Percentiles rank a stretch among this genome's conserved stretches.
Conservation (phyloP, 2,797 vertebrate species). For the Siniperca scherzeri region DNA sequence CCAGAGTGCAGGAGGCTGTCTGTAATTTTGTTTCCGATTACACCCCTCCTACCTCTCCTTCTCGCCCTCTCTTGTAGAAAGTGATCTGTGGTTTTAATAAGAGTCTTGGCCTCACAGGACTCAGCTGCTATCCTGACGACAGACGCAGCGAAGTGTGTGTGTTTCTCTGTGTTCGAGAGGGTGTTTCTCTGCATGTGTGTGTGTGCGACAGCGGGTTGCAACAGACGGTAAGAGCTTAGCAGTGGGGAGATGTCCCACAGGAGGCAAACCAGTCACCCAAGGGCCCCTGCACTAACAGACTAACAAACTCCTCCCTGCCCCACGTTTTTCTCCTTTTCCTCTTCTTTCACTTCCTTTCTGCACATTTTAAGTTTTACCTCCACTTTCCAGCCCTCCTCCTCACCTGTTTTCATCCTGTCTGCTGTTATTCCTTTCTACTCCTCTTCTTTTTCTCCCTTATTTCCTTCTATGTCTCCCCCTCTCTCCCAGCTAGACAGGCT, state of each 20-base stretch:
- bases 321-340: slow-evolving; percentile 20
- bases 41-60: slow-evolving; percentile 73
- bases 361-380: slow-evolving; percentile 23
- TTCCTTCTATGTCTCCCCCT: slow-evolving; percentile 18
- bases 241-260: slow-evolving; percentile 80
- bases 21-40: slow-evolving; percentile 79
- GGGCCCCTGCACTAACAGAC: slow-evolving; percentile 83
- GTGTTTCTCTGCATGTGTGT: slow-evolving; percentile 62
- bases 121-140: slow-evolving; percentile 97
- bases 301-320: slow-evolving; percentile 80
- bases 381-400: slow-evolving; percentile 24
- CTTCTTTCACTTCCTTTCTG: slow-evolving; percentile 12
- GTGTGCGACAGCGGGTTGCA: slow-evolving; percentile 86
- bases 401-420: slow-evolving; percentile 39
- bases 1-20: slow-evolving; percentile 63
- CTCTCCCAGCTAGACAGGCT: slow-evolving; percentile 61
- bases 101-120: slow-evolving; percentile 94
- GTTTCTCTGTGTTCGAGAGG: slow-evolving; percentile 1
- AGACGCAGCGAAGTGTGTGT: slow-evolving; percentile 78
- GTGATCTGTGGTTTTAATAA: slow-evolving; percentile 99
- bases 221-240: slow-evolving; percentile 80
- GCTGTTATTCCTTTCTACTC: not conserved
- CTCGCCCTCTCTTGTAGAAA: slow-evolving; percentile 88
- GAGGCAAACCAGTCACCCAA: slow-evolving; percentile 89
- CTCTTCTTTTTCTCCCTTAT: slow-evolving; percentile 12